Evolutionary conservation across 1,140 invertebrate species (phyloP).

Genomic region (Hesperophylax magnus): DNA sequence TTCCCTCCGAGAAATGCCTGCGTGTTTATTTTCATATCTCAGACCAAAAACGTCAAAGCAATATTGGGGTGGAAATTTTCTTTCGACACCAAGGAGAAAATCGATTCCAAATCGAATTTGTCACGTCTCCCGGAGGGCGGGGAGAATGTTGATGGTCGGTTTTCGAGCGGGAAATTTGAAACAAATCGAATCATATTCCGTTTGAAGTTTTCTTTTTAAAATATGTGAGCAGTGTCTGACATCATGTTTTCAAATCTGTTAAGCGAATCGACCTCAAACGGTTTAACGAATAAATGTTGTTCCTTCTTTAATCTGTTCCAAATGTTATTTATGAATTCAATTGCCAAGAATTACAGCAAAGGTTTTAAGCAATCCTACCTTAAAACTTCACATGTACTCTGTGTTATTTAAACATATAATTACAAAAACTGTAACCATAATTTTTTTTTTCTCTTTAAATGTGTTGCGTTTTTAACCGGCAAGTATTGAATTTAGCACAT

Average conservation of each 20-base stretch:
- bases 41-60: conserved; percentile 37
- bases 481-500: too few species aligned
- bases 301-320: neutral
- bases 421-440: too few species aligned
- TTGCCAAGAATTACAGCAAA: too few species aligned
- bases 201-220: conserved; percentile 37
- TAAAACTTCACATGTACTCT: too few species aligned
- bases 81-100: conserved; percentile 48
- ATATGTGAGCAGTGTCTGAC: conserved; percentile 30
- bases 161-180: conserved; percentile 54
- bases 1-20: conserved; percentile 27
- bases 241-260: conserved; percentile 1
- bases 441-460: too few species aligned
- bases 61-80: conserved; percentile 51
- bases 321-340: too few species aligned
- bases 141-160: conserved; percentile 48
- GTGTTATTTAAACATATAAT: too few species aligned
- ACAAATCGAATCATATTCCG: conserved; percentile 53
- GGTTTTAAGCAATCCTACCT: too few species aligned
- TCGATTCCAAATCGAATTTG: conserved; percentile 57
- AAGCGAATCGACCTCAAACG: neutral
- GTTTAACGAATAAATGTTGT: neutral
- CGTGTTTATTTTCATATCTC: conserved; percentile 50
- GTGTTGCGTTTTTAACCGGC: too few species aligned
- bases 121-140: conserved; percentile 49